A percentile compares a stretch with the other conserved stretches of the same genome.
These are phyloP conservation scores for Entomyzon cyanotis DNA, from an alignment of 2,113 vertebrate species.

Conservation along the genomic window DNA sequence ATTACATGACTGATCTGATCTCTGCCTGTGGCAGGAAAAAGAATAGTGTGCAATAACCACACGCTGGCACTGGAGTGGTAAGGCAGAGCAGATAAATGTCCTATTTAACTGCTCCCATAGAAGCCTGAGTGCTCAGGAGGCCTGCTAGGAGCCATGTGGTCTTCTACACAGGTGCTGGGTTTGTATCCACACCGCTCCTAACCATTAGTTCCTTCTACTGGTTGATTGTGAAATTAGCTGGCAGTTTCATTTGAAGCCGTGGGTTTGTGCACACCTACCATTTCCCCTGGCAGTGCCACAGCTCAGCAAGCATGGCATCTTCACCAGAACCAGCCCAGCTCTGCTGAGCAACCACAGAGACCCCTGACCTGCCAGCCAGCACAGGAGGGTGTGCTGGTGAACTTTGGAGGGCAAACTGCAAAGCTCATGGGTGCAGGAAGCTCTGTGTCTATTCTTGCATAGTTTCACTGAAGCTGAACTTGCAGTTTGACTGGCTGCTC, in stretches of 20 bases:
- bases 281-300: neutral
- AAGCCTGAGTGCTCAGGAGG: neutral
- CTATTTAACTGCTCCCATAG: neutral
- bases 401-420: fast-evolving
- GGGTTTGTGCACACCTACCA: neutral
- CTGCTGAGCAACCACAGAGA: neutral
- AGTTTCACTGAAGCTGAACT: neutral
- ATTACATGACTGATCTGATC: neutral
- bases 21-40: neutral
- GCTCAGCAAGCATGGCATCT: neutral
- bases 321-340: neutral
- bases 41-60: neutral
- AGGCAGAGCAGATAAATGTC: neutral
- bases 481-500: neutral
- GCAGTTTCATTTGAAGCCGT: neutral
- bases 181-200: neutral
- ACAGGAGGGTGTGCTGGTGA: neutral
- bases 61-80: neutral
- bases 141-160: neutral
- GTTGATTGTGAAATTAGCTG: neutral
- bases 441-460: neutral
- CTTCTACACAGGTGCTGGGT: neutral
- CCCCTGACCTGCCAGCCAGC: neutral
- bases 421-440: neutral
- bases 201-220: neutral